Evolutionary conservation across 2,888 invertebrate genomes (phyloP).

Genomic region (Sclerodermus sp.): DNA sequence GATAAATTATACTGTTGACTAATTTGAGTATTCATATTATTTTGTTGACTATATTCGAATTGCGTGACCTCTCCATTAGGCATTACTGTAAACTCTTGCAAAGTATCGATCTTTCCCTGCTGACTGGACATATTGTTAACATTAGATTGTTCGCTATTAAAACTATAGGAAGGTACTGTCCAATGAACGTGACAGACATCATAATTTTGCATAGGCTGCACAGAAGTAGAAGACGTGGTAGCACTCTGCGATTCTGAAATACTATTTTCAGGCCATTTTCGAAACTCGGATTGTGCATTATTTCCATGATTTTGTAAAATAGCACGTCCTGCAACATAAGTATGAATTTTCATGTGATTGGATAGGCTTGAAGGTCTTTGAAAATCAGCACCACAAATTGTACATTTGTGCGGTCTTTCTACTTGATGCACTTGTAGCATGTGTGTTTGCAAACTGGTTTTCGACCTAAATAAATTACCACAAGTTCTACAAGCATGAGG

Average conservation of each 20-base stretch:
- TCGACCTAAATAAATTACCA: conserved; percentile 53
- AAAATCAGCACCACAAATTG: conserved; percentile 58
- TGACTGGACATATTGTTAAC: conserved; percentile 24
- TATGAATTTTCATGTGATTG: conserved; percentile 61
- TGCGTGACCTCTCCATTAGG: conserved; percentile 48
- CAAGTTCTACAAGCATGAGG: conserved; percentile 57
- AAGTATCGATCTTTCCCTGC: conserved; percentile 40
- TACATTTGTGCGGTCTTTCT: conserved; percentile 52
- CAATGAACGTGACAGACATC: conserved; percentile 47
- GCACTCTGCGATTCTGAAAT: conserved; percentile 28
- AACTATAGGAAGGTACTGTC: conserved; percentile 42
- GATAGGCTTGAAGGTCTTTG: conserved; percentile 59
- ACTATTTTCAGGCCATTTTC: conserved; percentile 38
- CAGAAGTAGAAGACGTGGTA: conserved; percentile 32
- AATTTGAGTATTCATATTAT: conserved; percentile 24
- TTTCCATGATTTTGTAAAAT: conserved; percentile 40
- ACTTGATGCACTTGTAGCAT: conserved; percentile 46
- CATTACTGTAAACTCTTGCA: conserved; percentile 50
- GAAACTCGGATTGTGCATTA: conserved; percentile 19
- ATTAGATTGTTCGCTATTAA: conserved; percentile 34
- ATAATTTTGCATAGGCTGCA: conserved; percentile 37
- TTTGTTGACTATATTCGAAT: conserved; percentile 43
- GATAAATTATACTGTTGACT: conserved; percentile 43
- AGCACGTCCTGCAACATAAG: conserved; percentile 56
- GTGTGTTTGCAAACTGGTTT: conserved; percentile 51